Base-by-base conservation (phyloP, 2,797 vertebrate species). In the Pogonophryne albipinna region DNA sequence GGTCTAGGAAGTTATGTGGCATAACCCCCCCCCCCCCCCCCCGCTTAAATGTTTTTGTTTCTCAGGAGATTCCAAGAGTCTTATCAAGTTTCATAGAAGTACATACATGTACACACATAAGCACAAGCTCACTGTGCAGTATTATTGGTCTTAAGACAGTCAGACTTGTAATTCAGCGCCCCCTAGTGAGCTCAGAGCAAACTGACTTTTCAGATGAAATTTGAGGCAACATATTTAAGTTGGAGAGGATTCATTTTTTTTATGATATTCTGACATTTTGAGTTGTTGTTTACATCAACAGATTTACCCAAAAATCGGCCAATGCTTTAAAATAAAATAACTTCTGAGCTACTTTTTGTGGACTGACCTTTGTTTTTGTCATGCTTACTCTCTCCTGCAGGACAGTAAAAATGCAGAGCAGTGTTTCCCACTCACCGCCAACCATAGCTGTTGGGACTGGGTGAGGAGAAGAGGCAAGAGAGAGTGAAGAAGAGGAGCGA, bases 391-490 rank as follows among this genome's bases (percentile, higher is more conserved):
- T 79, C 45, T 80, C 67, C 11, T 78, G 68, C 78, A 95, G 91
- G 79, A 89, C 70, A 63, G 73, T 89, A 77, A 94, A 86, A 86
- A 95, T 95, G 95, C 91, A 89, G 82, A 91, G 74, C 83, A 89
- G 70, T 76, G 87, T 85, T 87, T 88, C 89, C 76, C 84, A 87
- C 93, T 94, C 91, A 74, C 89, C 92, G 61, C 94, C 93, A 89
- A 89, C 94, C 80, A 83, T 90, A 78, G 93, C 94, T 82, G 92
- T 95, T 91, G 95, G 95, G 90, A 94, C 95, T 44, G 95, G 95
- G 91, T 96, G 94, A 96, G 89, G 80, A 86, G 78, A 53, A 69
- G 51, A 52, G 45, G 60, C 4, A n/a, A 59, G 31, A 49, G 52
- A 64, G 46, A 66, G 45, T 42, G 67, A 59, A 59, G 53, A 41